phyloP scores from a whole-genome alignment of 2,888 invertebrate genomes.

The Glyphotaelius pellucidus region DNA sequence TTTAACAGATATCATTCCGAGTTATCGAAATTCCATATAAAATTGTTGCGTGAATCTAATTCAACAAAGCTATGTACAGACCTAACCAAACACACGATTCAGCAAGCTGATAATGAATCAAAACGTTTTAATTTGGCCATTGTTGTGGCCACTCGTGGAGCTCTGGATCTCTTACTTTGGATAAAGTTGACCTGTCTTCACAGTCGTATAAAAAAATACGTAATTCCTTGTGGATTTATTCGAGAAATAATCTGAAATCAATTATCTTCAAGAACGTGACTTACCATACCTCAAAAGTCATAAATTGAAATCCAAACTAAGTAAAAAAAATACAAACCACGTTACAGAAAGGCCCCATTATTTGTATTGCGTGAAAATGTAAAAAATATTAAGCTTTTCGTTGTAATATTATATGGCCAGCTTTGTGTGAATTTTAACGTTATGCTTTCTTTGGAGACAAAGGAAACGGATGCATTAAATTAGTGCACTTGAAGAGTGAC shows the following conservation, averaged over 20 bases:
- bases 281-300: conserved; percentile 66
- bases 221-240: conserved; percentile 11
- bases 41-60: conserved; percentile 53
- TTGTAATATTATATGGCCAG: background rate
- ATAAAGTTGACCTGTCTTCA: conserved; percentile 8
- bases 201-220: background rate
- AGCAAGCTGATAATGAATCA: background rate
- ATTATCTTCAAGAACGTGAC: conserved; percentile 66
- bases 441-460: background rate
- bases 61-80: conserved; percentile 39
- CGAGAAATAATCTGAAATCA: conserved; percentile 66
- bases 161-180: conserved; percentile 18
- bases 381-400: background rate
- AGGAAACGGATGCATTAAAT: background rate
- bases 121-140: conserved; percentile 9
- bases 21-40: conserved; percentile 51
- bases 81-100: background rate
- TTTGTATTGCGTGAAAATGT: background rate
- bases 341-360: conserved; percentile 14
- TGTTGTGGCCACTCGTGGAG: background rate
- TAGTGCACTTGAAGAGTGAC: background rate
- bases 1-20: conserved; percentile 50
- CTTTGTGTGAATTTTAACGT: background rate
- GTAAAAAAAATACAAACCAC: conserved; percentile 52
- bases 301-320: conserved; percentile 65